Evolutionary conservation across 2,113 vertebrate species (phyloP).

Genomic region (Empidonax alnorum): DNA sequence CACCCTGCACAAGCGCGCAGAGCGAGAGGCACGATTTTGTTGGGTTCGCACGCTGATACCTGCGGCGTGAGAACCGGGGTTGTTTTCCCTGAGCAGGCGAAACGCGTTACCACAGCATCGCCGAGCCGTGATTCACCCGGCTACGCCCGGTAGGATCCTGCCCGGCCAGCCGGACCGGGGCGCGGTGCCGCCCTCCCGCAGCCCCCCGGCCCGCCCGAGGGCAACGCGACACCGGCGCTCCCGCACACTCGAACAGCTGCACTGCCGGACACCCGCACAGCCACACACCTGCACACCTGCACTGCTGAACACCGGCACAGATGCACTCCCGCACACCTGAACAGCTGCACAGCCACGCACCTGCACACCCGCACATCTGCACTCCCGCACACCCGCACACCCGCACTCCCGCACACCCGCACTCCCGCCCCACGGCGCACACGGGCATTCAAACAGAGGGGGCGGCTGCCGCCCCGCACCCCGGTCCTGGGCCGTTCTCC

Average conservation of each 20-base stretch:
- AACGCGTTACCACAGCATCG: not conserved
- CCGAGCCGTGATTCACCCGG: not conserved
- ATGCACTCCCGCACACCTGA: too few relatives aligned
- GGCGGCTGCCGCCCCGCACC: accelerated
- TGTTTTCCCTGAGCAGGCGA: not conserved
- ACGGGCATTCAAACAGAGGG: accelerated
- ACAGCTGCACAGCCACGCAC: too few relatives aligned
- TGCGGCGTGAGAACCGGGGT: not conserved
- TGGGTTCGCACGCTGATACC: not conserved
- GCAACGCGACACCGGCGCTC: accelerated
- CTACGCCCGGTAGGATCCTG: not conserved
- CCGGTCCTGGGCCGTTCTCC: not conserved
- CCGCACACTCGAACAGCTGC: not conserved
- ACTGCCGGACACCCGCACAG: not conserved
- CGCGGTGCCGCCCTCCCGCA: not conserved
- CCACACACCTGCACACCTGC: not conserved
- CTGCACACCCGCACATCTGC: not conserved
- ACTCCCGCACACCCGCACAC: not conserved
- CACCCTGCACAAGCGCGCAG: not conserved
- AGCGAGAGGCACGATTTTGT: accelerated
- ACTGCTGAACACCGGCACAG: not conserved
- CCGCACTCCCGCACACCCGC: not conserved
- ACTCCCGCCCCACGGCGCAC: not conserved
- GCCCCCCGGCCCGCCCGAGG: not conserved
- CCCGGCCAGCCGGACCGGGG: not conserved